These are phyloP conservation scores for Cepphus grylle DNA, from an alignment of 2,113 vertebrate species.

Conservation along the genomic window DNA sequence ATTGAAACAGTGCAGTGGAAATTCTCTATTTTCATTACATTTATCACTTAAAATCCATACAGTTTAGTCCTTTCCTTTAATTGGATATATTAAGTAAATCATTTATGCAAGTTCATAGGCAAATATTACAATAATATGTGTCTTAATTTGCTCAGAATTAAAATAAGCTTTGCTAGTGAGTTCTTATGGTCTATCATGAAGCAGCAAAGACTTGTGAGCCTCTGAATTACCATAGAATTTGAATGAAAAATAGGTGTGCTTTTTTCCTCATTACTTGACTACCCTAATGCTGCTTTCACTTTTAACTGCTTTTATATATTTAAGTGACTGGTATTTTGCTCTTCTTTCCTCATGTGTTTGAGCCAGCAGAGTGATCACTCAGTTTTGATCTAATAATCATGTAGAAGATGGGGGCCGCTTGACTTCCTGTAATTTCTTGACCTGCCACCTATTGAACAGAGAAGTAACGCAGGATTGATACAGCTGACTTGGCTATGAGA, in stretches of 20 bases:
- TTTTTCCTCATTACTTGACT: background rate
- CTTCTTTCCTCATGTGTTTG: background rate
- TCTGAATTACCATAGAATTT: background rate
- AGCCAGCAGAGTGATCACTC: background rate
- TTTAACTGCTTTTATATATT: background rate
- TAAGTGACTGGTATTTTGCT: background rate
- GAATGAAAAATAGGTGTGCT: background rate
- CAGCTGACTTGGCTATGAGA: background rate
- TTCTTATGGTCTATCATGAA: background rate
- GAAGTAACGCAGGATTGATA: background rate
- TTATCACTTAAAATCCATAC: background rate
- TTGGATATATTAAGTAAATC: background rate
- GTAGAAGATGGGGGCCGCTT: background rate
- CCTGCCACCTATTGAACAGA: background rate
- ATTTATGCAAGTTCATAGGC: background rate
- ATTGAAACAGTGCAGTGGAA: background rate
- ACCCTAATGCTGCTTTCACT: background rate
- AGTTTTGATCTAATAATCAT: background rate
- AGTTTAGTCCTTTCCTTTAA: background rate
- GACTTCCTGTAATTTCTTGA: slow-evolving; percentile 29
- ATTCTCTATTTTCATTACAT: background rate
- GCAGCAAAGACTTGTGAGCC: background rate
- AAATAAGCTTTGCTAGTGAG: slow-evolving; percentile 5
- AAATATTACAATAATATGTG: background rate
- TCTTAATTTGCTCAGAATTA: slow-evolving; percentile 34